Evolutionary conservation across 2,797 vertebrate genomes (phyloP).

Genomic region (Molossus molossus): DNA sequence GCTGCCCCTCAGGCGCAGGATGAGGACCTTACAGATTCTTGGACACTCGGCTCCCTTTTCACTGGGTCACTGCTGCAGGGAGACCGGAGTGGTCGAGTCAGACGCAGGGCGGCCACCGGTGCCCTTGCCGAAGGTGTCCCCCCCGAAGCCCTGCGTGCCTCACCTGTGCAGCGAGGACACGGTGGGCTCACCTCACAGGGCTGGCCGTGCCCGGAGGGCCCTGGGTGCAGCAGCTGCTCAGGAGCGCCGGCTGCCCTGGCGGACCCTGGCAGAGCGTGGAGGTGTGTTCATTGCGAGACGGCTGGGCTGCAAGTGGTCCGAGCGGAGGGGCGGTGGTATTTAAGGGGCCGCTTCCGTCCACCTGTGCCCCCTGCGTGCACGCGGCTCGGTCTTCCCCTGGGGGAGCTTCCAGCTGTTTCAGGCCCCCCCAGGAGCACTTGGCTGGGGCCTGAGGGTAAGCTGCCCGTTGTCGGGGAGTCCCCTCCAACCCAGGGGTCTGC

Average conservation of each 20-base stretch:
- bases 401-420: neutral
- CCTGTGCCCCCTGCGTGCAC: neutral
- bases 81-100: neutral
- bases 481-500: neutral
- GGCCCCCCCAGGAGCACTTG: neutral
- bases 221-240: neutral
- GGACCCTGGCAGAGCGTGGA: neutral
- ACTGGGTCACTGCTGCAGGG: neutral
- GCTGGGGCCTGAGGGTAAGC: neutral
- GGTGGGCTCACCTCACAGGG: neutral
- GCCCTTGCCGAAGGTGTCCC: neutral
- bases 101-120: neutral
- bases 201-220: neutral
- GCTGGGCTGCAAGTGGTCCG: rapidly evolving
- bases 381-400: neutral
- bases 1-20: rapidly evolving
- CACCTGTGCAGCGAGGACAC: no score
- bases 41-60: neutral
- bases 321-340: rapidly evolving
- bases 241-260: neutral
- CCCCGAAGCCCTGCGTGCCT: neutral
- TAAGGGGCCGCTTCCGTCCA: rapidly evolving
- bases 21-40: neutral
- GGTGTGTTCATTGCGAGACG: neutral
- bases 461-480: neutral